These are phyloP conservation scores for Ectropis crepuscularia DNA, from an alignment of 2,888 invertebrate genomes.

Conservation along the genomic window DNA sequence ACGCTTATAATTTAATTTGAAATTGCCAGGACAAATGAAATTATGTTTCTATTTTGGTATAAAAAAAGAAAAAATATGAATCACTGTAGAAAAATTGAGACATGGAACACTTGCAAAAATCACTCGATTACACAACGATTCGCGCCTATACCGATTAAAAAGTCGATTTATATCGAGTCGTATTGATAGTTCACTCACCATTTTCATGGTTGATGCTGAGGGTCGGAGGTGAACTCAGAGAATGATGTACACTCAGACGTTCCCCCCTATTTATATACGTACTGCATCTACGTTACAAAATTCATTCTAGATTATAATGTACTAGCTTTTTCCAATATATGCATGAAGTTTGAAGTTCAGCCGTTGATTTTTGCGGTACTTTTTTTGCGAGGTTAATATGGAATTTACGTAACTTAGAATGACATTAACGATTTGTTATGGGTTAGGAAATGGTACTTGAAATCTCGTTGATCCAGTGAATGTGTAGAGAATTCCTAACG, in stretches of 20 bases:
- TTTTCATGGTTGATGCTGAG: conserved; percentile 66
- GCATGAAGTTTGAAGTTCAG: conserved; percentile 55
- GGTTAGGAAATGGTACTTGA: conserved; percentile 20
- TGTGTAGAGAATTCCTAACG: not conserved
- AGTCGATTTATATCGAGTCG: conserved; percentile 15
- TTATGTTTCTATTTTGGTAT: not conserved
- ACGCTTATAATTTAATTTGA: not conserved
- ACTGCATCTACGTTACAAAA: conserved; percentile 66
- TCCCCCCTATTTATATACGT: conserved; percentile 69
- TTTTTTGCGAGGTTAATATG: conserved; percentile 34
- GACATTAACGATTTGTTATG: conserved; percentile 31
- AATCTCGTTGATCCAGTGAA: not conserved
- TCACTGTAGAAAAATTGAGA: conserved; percentile 5
- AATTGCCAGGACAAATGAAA: not conserved
- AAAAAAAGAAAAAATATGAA: not conserved
- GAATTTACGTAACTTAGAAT: conserved; percentile 36
- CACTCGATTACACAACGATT: conserved; percentile 34
- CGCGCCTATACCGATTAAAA: conserved; percentile 26
- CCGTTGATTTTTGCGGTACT: conserved; percentile 58
- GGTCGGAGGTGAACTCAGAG: conserved; percentile 75
- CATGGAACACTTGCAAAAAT: conserved; percentile 30
- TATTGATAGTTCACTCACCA: conserved; percentile 65
- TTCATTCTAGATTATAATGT: conserved; percentile 71
- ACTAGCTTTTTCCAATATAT: conserved; percentile 69
- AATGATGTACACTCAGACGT: conserved; percentile 57